phyloP scores from a whole-genome alignment of 2,797 vertebrate species.

The Adrianichthys oophorus region DNA sequence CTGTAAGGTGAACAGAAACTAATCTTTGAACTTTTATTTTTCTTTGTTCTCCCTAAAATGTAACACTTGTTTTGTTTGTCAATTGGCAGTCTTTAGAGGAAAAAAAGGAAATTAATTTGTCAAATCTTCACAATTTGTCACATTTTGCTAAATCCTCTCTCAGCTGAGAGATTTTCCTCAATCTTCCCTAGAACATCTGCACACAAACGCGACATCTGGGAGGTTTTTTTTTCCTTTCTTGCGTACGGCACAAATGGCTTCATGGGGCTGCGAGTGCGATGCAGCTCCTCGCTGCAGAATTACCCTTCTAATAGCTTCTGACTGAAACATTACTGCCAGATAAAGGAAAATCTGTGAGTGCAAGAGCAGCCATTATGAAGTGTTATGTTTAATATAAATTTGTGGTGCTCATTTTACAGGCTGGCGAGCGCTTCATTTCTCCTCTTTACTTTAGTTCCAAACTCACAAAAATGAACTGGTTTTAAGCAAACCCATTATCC shows the following conservation, averaged over 20 bases:
- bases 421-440: conserved; percentile 5
- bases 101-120: not conserved
- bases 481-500: no score
- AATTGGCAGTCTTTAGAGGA: not conserved
- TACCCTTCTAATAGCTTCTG: conserved; percentile 37
- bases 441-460: conserved; percentile 16
- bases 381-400: conserved; percentile 31
- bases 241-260: conserved; percentile 44
- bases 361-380: conserved; percentile 23
- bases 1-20: no score
- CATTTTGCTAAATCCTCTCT: no score
- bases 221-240: conserved; percentile 24
- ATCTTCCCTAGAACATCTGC: conserved; percentile 1
- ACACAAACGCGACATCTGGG: conserved; percentile 26
- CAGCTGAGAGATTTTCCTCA: no score
- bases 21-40: no score
- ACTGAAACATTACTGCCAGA: conserved; percentile 44
- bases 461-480: not conserved
- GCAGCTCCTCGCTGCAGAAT: conserved; percentile 20
- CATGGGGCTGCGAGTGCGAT: conserved; percentile 23
- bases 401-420: conserved; percentile 36
- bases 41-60: no score
- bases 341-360: conserved; percentile 39
- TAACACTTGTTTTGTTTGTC: not conserved
- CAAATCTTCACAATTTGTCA: not conserved